Evolutionary conservation across 2,113 vertebrate genomes (phyloP), one percentile per base, ranked within the genome.

Genomic region (Sprattus sprattus): DNA sequence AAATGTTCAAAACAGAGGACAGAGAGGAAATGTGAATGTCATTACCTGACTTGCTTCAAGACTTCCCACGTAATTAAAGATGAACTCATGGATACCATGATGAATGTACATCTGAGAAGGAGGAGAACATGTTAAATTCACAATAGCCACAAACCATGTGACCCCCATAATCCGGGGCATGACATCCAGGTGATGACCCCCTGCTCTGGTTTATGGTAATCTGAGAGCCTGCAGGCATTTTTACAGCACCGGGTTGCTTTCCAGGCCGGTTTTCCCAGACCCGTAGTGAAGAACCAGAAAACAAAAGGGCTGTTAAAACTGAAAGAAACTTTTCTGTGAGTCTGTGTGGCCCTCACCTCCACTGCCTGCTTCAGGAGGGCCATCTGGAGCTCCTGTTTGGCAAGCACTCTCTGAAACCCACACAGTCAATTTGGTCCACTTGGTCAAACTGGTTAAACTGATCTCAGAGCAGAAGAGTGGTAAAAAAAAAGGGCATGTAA

Each of bases 321-420:
- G 54, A 57, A 57, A 81, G 8, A 81, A 28, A n/a, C 60, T 39
- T 82, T n/a, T 45, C 15, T 8, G 50, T 28, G 60, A 49, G 11
- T 46, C 8, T 71, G 28, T 71, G 67, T 45, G n/a, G 22, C 81
- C 83, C 95, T 93, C 92, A 99, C 98, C 96, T 99, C 98, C 50
- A 99, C 98, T 0, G 98, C 97, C 93, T 99, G 97, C 88, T 99
- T 99, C 89, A 99, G 97, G 80, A 99, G 92, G 86, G 94, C 97
- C 97, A 99, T 98, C 93, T 99, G 97, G 81, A 96, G 92, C 89
- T 98, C 97, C 93, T 99, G 97, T 91, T 97, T 98, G 15, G 96
- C 95, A 85, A 98, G 95, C 89, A 97, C 89, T 91, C 96, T 98
- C 98, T 99, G 89, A 86, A 91, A 91, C 49, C 80, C 18, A 84